Conservation (phyloP, 2,797 vertebrate genomes). For the Danio albolineatus region DNA sequence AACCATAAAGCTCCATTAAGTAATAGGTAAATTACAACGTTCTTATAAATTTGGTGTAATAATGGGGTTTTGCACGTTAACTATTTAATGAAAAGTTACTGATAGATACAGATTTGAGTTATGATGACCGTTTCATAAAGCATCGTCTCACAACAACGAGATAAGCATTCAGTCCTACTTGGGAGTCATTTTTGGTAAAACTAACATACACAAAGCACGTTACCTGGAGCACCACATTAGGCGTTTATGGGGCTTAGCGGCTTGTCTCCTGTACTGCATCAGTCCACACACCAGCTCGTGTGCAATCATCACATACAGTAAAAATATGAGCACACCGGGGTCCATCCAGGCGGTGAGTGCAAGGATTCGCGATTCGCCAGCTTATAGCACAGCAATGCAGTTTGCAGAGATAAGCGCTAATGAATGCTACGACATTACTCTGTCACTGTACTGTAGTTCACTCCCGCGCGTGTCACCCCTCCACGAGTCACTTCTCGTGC, state of each 20-base stretch:
- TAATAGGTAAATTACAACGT: too few relatives aligned
- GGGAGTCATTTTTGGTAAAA: neutral
- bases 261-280: slow-evolving; percentile 85
- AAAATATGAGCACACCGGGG: slow-evolving; percentile 87
- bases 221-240: slow-evolving; percentile 82
- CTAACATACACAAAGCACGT: slow-evolving; percentile 47
- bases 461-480: neutral
- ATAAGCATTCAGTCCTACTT: neutral
- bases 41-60: too few relatives aligned
- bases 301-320: slow-evolving; percentile 89
- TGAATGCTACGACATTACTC: neutral
- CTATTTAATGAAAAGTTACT: too few relatives aligned
- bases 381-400: neutral
- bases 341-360: slow-evolving; percentile 78
- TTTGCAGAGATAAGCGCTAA: neutral
- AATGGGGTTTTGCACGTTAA: too few relatives aligned
- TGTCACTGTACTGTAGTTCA: too few relatives aligned
- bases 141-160: too few relatives aligned
- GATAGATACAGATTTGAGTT: too few relatives aligned
- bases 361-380: neutral
- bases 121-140: too few relatives aligned
- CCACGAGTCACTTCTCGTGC: neutral
- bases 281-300: slow-evolving; percentile 90
- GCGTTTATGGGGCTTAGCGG: slow-evolving; percentile 77
- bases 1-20: too few relatives aligned